Conservation (phyloP, 1,140 invertebrate genomes). For the Bombus haemorrhoidalis region DNA sequence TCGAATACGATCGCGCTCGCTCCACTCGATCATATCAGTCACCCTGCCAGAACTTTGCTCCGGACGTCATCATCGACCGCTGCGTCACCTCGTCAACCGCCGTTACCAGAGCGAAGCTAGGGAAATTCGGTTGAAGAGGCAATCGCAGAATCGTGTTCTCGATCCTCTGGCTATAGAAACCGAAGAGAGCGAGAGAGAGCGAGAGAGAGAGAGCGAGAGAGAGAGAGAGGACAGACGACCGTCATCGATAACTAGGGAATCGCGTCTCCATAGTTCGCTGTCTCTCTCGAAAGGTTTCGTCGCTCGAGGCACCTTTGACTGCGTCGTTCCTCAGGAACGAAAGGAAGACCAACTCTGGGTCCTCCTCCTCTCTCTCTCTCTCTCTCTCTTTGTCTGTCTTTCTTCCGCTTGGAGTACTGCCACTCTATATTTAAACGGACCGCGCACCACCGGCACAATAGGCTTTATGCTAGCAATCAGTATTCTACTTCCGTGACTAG, state of each 20-base stretch:
- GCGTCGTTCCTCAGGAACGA: not conserved
- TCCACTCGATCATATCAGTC: not conserved
- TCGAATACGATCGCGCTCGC: too few relatives aligned
- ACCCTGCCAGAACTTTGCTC: not conserved
- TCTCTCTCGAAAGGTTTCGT: conserved; percentile 10
- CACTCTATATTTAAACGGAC: conserved; percentile 60
- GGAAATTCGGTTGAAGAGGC: conserved; percentile 14
- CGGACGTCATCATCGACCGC: not conserved
- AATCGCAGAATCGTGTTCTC: not conserved
- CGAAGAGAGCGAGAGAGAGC: not conserved
- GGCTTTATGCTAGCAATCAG: conserved; percentile 61
- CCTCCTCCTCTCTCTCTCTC: not conserved
- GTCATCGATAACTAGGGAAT: conserved; percentile 2
- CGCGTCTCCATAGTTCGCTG: not conserved
- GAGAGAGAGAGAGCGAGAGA: too few relatives aligned
- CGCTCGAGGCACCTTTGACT: conserved; percentile 14
- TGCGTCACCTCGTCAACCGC: not conserved
- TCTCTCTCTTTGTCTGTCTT: not conserved
- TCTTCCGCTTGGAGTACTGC: not conserved
- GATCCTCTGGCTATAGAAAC: not conserved
- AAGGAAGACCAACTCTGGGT: not conserved
- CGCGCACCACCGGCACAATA: conserved; percentile 36
- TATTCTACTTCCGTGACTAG: conserved; percentile 59
- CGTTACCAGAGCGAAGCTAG: not conserved
- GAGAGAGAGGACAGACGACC: not conserved